Base-by-base conservation (phyloP, 2,888 invertebrate species). In the Rapana venosa region DNA sequence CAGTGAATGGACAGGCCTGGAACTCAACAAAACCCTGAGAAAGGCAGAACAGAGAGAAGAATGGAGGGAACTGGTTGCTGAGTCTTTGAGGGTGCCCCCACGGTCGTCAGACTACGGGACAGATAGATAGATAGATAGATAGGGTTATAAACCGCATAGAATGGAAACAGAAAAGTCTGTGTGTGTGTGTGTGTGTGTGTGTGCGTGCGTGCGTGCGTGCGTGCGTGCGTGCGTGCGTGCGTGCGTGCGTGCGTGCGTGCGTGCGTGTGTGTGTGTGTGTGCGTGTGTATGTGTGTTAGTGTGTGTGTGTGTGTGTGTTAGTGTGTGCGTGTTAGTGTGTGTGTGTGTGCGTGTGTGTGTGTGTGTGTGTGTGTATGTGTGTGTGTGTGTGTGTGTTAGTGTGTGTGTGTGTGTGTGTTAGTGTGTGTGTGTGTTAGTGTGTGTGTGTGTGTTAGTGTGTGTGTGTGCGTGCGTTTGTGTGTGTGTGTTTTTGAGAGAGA, bases 311-410 rank as follows among this genome's bases (percentile, higher is more conserved):
- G 17, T 13, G n/a, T n/a, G 4, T 66, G 74, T 74, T 22, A n/a
- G 74, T 85, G n/a, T 85, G 11, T 56, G 58, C n/a, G 85, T 58
- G 85, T 85, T 26, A 30, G 85, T 30, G 30, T 85, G 85, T 56
- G 85, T 30, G 58, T 26, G 85, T 32, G 30, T 56, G 56, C 13
- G 74, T n/a, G 74, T n/a, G 74, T n/a, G 74, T n/a, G 74, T n/a
- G 74, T n/a, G 74, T 11, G 66, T 66, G 66, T 66, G 66, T 74
- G 74, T n/a, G 74, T 74, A 13, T 74, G 74, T 30, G 74, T 74
- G 74, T 30, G 74, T 74, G 74, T 30, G n/a, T 30, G 79, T 79
- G 79, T 30, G 30, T 32, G n/a, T 22, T 36, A 22, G 26, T 83
- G 36, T 66, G 66, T 66, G 66, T 66, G 66, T 66, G 66, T 66